Evolutionary conservation across 2,888 invertebrate species (phyloP).

Genomic region (Synanthedon myopaeformis): DNA sequence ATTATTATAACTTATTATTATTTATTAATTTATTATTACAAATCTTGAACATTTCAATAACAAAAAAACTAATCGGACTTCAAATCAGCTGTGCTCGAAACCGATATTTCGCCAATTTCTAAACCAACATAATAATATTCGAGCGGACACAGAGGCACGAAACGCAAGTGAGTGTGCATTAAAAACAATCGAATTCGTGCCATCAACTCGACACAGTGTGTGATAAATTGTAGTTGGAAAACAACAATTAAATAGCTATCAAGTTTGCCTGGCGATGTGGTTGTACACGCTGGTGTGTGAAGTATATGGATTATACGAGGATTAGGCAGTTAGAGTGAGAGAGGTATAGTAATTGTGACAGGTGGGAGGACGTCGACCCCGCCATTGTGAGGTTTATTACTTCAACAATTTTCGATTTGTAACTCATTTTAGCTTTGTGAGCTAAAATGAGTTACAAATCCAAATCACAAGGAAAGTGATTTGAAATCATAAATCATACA

Average conservation of each 20-base stretch:
- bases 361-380: conserved; percentile 29
- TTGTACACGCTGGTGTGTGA: conserved; percentile 14
- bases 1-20: too few species aligned
- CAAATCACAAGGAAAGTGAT: background rate
- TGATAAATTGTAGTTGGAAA: conserved; percentile 18
- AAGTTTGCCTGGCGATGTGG: conserved; percentile 21
- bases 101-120: background rate
- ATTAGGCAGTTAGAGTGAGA: conserved; percentile 11
- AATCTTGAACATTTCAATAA: too few species aligned
- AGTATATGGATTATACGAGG: conserved; percentile 12
- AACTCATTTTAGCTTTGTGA: background rate
- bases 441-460: too few species aligned
- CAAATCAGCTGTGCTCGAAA: too few species aligned
- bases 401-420: conserved; percentile 12
- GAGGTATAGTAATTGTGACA: conserved; percentile 20
- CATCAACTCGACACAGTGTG: background rate
- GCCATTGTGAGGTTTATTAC: conserved; percentile 14
- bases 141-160: background rate
- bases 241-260: conserved; percentile 20
- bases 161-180: background rate
- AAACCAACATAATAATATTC: background rate
- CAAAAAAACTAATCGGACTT: too few species aligned
- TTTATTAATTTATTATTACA: too few species aligned
- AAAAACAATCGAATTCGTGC: background rate
- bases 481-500: background rate